Base-by-base conservation (phyloP, 2,797 vertebrate species). In the Lagocephalus sceleratus region DNA sequence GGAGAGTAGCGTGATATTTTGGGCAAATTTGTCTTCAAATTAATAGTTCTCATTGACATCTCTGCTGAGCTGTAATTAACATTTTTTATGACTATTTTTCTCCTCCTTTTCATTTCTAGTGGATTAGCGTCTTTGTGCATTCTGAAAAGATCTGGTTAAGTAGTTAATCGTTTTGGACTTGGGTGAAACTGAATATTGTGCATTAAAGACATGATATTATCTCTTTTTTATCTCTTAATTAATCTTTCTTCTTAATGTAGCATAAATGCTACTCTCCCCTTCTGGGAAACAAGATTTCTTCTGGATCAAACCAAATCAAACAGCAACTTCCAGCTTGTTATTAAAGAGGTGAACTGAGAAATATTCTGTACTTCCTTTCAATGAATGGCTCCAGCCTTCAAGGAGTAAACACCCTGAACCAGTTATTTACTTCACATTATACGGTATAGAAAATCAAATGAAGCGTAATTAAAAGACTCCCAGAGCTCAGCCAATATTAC, bases 401-500 rank as follows among this genome's bases (percentile, higher is more conserved):
- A 46, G 21, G 19, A 63, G 26, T 60, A 20, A 64, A 46, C 38
- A 22, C 35, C 21, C 6, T 22, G 6, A 20, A 20, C 60, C 53
- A 40, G 19, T 48, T 57, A 69, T 68, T n/a, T 75, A 11, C 11
- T 47, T 9, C 60, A 62, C 39, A 64, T 72, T 67, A 65, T 58
- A 57, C 17, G 45, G 53, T 63, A 73, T 76, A 62, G 75, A 42
- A 79, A 84, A 79, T 80, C 6, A 79, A 75, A 75, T 76, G 40
- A 76, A 66, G 48, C 59, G 58, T 75, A 78, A 81, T 84, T 84
- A 73, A 76, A 82, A 75, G 63, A 20, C 64, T 82, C 22, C 65
- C 61, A 32, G 40, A 56, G 57, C 46, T 52, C 21, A 26, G 52
- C 53, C 62, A 65, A 60, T 64, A 63, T 66, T 52, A 64, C 45